Evolutionary conservation across 2,797 vertebrate species (phyloP).

Genomic region (Phrynocephalus vlangalii): DNA sequence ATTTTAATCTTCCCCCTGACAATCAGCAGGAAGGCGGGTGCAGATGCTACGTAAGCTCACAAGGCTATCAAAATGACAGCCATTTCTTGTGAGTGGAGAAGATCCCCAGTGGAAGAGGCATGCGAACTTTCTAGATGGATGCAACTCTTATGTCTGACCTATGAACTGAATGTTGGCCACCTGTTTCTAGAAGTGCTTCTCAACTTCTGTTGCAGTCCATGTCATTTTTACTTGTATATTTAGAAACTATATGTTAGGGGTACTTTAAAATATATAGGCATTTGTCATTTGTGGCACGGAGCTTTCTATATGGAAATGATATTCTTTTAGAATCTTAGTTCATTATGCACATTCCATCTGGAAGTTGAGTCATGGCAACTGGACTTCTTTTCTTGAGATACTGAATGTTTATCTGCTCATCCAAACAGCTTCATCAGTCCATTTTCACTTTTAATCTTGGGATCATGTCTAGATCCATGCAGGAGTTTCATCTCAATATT

Average conservation of each 20-base stretch:
- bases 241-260: not conserved
- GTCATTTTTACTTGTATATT: conserved; percentile 5
- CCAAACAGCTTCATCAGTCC: no score
- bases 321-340: not conserved
- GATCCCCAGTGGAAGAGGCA: not conserved
- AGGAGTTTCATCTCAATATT: not conserved
- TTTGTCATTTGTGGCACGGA: not conserved
- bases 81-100: conserved; percentile 33
- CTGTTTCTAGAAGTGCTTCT: conserved; percentile 11
- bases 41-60: not conserved
- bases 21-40: not conserved
- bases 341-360: not conserved
- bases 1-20: conserved; percentile 19
- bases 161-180: conserved; percentile 12
- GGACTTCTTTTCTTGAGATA: no score
- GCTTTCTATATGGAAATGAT: not conserved
- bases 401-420: no score
- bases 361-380: no score
- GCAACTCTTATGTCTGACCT: not conserved
- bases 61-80: conserved; percentile 27
- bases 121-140: conserved; percentile 23
- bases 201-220: not conserved
- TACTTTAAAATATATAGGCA: not conserved
- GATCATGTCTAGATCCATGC: not conserved
- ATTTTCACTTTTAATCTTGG: not conserved